phyloP scores from a whole-genome alignment of 2,888 invertebrate species.

The Schrankia costaestrigalis region DNA sequence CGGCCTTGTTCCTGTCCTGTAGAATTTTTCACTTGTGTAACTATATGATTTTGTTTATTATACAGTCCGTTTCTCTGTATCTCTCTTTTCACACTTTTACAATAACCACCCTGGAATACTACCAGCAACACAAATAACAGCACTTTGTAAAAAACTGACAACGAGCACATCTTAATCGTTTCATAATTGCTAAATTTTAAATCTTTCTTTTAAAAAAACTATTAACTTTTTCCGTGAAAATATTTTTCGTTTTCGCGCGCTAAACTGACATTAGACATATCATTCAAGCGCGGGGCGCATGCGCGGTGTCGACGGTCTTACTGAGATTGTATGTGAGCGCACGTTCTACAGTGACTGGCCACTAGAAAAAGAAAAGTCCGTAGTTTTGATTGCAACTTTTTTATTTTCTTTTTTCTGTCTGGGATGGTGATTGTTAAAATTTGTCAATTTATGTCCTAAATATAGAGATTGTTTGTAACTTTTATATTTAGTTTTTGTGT shows the following conservation, averaged over 20 bases:
- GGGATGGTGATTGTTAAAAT: no score
- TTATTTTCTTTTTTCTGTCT: no score
- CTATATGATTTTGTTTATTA: conserved; percentile 17
- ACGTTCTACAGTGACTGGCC: conserved; percentile 10
- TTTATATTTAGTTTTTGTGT: no score
- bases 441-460: no score
- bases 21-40: conserved; percentile 16
- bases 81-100: conserved; percentile 36
- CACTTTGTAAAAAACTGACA: conserved; percentile 46
- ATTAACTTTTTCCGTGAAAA: conserved; percentile 12
- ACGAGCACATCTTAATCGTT: conserved; percentile 62
- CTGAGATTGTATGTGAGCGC: conserved; percentile 35
- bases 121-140: conserved; percentile 44
- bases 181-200: conserved; percentile 53
- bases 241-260: conserved; percentile 51
- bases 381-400: no score
- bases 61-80: conserved; percentile 40
- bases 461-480: no score
- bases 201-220: conserved; percentile 39
- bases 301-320: conserved; percentile 46
- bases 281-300: conserved; percentile 49
- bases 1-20: conserved; percentile 21
- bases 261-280: conserved; percentile 46
- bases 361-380: no score
- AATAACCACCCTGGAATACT: conserved; percentile 37